These are phyloP conservation scores for Peromyscus eremicus DNA, from an alignment of 2,797 vertebrate genomes.

Conservation along the genomic window DNA sequence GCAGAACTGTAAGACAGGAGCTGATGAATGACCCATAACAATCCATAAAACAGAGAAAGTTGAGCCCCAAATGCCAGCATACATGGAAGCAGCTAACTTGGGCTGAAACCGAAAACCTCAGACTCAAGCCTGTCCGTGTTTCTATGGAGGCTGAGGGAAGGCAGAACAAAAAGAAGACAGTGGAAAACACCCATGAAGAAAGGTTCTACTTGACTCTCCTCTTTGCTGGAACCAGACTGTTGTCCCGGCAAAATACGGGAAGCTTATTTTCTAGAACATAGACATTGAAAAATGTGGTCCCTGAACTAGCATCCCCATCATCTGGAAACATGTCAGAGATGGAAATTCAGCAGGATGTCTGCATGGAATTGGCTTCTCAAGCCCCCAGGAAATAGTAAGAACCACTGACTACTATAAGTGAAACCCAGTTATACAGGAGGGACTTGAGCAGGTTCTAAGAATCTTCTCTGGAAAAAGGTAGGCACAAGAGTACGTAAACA, in stretches of 20 bases:
- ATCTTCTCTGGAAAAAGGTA: background rate
- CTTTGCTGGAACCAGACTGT: background rate
- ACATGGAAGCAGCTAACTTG: background rate
- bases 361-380: background rate
- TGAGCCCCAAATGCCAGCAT: background rate
- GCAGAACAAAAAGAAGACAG: background rate
- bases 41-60: background rate
- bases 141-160: background rate
- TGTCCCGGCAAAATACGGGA: background rate
- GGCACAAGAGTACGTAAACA: background rate
- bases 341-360: background rate
- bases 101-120: background rate
- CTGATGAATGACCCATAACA: constrained; percentile 30
- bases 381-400: background rate
- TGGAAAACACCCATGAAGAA: background rate
- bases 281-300: background rate
- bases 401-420: background rate
- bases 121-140: background rate
- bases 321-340: background rate
- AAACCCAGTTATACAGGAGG: background rate
- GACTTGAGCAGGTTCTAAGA: background rate
- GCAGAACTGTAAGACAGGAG: background rate
- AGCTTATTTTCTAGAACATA: background rate
- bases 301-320: background rate
- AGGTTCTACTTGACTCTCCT: background rate